Evolutionary conservation across 2,888 invertebrate genomes (phyloP), one percentile per base, ranked within the genome.

Genomic region (Campaea margaritaria): DNA sequence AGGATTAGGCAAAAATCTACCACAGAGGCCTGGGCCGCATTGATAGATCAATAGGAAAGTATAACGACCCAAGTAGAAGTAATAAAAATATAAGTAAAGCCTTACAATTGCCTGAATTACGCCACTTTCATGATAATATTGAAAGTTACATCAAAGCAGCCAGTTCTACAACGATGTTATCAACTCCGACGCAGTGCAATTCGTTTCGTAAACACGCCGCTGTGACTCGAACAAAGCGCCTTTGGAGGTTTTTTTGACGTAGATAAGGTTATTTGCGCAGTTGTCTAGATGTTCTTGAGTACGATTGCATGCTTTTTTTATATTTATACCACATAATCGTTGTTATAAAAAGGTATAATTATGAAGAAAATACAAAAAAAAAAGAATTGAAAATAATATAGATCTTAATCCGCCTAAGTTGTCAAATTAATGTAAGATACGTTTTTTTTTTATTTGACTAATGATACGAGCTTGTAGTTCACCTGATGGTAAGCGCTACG

Each of bases 191-290:
- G 31, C 31, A 31, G 11, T 47, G 42, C 55, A 48, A 47, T 34
- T 43, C 16, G 48, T 55, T 55, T 46, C 47, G 42, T 48, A 55
- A 55, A 43, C 21, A 1, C 9, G 31, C 1, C 7, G 31, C 31
- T 3, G 31, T 7, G 9, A 2, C 14, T 43, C 44, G 10, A 45
- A 57, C 46, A 51, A 46, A 15, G 57, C 27, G 13, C 14, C 15
- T 34, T 49, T 45, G 36, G 44, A 44, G 21, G 46, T 38, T 50
- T 51, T 48, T 45, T 41, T 49, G 21, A 21, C 42, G 57, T 21
- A 51, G 51, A 57, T 57, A 57, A 50, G 8, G n/a, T 4, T 57
- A 16, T 57, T 57, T 57, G 57, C 46, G 51, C 57, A 57, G 57
- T 34, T 57, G 57, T 42, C 50, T 16, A 16, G 49, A 34, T 48